These are phyloP conservation scores for Coreius guichenoti DNA, from an alignment of 2,797 vertebrate genomes.

Conservation along the genomic window DNA sequence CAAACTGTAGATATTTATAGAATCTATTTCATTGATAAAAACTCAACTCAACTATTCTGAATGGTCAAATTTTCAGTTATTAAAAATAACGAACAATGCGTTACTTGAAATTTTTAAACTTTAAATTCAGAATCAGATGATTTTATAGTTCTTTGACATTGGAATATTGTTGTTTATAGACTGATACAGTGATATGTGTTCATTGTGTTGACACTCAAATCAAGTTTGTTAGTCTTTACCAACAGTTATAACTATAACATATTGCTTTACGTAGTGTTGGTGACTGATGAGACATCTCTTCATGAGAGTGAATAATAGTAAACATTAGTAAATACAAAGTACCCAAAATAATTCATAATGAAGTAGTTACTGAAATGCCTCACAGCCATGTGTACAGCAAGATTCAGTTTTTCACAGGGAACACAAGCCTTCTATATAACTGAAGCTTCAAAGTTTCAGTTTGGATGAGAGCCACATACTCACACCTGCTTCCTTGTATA, in stretches of 20 bases:
- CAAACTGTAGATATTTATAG: neutral
- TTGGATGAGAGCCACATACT: slow-evolving; percentile 47
- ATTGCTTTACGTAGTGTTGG: neutral
- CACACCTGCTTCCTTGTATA: slow-evolving; percentile 58
- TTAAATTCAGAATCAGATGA: neutral
- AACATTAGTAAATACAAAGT: neutral
- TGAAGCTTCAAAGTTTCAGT: slow-evolving; percentile 45
- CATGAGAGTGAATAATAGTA: neutral
- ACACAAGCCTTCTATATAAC: neutral
- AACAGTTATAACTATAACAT: neutral
- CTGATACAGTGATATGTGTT: neutral
- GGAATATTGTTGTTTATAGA: neutral
- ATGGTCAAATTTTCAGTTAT: neutral
- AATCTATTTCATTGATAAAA: neutral
- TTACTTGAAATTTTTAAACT: neutral
- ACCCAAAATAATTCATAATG: neutral
- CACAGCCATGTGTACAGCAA: neutral
- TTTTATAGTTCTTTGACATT: neutral
- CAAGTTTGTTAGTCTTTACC: neutral
- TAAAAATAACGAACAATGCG: neutral
- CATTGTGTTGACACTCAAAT: neutral
- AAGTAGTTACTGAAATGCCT: neutral
- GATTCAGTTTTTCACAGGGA: neutral
- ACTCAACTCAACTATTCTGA: neutral
- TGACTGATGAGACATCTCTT: neutral